Conservation (phyloP, 2,888 invertebrate species). For the Bombylius discolor region DNA sequence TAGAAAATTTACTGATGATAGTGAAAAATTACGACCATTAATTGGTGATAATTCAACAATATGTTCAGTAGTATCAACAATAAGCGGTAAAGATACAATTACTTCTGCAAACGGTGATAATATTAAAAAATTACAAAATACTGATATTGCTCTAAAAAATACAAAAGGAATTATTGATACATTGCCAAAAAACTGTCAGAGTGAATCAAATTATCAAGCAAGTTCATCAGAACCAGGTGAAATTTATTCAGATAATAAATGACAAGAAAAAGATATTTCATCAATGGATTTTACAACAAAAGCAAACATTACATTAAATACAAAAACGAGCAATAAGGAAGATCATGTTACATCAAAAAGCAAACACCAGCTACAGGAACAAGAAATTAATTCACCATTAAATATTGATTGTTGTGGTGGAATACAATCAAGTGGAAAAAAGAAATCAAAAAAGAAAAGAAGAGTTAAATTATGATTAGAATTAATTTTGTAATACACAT, state of each 20-base stretch:
- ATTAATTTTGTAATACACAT: too few relatives aligned
- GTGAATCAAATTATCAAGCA: conserved; percentile 12
- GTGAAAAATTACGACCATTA: conserved; percentile 34
- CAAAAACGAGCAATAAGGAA: not conserved
- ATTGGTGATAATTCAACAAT: conserved; percentile 19
- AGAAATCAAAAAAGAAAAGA: conserved; percentile 36
- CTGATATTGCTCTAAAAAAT: conserved; percentile 1
- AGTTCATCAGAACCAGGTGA: conserved; percentile 3
- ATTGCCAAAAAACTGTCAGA: conserved; percentile 11
- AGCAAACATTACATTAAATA: not conserved
- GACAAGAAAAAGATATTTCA: not conserved
- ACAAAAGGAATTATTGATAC: conserved; percentile 10
- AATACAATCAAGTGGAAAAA: conserved; percentile 24
- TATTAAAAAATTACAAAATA: too few relatives aligned
- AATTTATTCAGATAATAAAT: not conserved
- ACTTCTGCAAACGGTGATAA: not conserved
- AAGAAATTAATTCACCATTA: not conserved
- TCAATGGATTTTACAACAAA: not conserved
- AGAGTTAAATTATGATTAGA: too few relatives aligned
- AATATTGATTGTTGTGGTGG: conserved; percentile 2
- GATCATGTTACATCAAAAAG: not conserved
- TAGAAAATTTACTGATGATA: conserved; percentile 18
- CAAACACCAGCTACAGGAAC: not conserved
- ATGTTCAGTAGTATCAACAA: conserved; percentile 7
- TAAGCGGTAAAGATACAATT: not conserved